Conservation (phyloP, 2,888 invertebrate species). For the Eledona agricola region DNA sequence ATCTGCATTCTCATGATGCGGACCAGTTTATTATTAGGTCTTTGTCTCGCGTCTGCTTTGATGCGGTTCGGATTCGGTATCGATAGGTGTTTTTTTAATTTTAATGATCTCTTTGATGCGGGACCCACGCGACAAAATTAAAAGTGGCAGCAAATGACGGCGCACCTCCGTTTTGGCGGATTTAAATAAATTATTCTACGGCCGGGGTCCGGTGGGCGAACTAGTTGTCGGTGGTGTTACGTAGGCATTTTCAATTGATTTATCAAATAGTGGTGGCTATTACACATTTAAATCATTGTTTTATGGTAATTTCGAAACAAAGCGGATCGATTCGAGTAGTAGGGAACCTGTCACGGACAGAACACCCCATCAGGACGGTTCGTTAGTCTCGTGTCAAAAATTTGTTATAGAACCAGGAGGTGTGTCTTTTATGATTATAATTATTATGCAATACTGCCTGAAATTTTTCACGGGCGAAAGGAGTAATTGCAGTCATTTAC, state of each 20-base stretch:
- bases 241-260: conserved; percentile 41
- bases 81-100: conserved; percentile 7
- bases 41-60: no score
- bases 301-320: conserved; percentile 19
- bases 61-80: no score
- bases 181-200: conserved; percentile 26
- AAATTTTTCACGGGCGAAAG: conserved; percentile 17
- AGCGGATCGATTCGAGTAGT: conserved; percentile 4
- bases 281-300: conserved; percentile 30
- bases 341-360: no score
- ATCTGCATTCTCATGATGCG: no score
- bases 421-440: conserved; percentile 8
- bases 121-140: conserved; percentile 4
- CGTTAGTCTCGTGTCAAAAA: conserved; percentile 17
- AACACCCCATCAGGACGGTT: conserved; percentile 5
- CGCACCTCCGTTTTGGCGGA: conserved; percentile 29
- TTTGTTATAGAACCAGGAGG: neutral
- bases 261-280: conserved; percentile 28
- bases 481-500: conserved; percentile 16
- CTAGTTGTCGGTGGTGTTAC: conserved; percentile 36
- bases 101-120: neutral
- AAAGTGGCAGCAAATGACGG: conserved; percentile 13
- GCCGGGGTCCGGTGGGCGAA: conserved; percentile 38
- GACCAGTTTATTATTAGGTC: no score
- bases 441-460: conserved; percentile 10